Evolutionary conservation across 1,140 invertebrate genomes (phyloP).

Genomic region (Sitophilus oryzae): DNA sequence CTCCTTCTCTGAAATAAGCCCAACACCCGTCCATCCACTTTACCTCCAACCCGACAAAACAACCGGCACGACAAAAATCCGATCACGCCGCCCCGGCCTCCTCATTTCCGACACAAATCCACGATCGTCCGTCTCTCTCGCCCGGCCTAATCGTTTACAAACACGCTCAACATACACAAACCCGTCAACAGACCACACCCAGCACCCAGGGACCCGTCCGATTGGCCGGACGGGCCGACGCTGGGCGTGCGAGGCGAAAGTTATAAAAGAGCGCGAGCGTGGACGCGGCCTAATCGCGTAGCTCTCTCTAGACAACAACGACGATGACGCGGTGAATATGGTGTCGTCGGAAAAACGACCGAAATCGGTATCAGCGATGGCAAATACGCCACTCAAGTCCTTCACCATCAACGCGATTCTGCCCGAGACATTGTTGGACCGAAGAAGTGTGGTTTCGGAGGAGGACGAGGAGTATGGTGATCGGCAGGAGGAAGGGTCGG

Average conservation of each 20-base stretch:
- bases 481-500: conserved; percentile 19
- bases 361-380: conserved; percentile 29
- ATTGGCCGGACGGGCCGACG: conserved; percentile 28
- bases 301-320: not conserved
- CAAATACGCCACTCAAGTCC: conserved; percentile 57
- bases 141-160: too few species aligned
- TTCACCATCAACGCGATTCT: conserved; percentile 69
- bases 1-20: too few species aligned
- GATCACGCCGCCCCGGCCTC: too few species aligned
- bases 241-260: not conserved
- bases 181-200: conserved; percentile 27
- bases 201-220: conserved; percentile 19
- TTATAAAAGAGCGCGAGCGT: not conserved
- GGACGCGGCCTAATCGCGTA: conserved; percentile 13
- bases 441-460: conserved; percentile 42
- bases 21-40: too few species aligned
- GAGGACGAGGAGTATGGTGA: conserved; percentile 23
- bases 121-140: too few species aligned
- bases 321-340: conserved; percentile 28
- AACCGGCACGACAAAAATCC: too few species aligned
- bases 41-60: too few species aligned
- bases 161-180: too few species aligned
- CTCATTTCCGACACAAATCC: too few species aligned
- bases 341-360: conserved; percentile 16
- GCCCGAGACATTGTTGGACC: conserved; percentile 56